Evolutionary conservation across 2,888 invertebrate genomes (phyloP).

Genomic region (Hyposoter didymator): DNA sequence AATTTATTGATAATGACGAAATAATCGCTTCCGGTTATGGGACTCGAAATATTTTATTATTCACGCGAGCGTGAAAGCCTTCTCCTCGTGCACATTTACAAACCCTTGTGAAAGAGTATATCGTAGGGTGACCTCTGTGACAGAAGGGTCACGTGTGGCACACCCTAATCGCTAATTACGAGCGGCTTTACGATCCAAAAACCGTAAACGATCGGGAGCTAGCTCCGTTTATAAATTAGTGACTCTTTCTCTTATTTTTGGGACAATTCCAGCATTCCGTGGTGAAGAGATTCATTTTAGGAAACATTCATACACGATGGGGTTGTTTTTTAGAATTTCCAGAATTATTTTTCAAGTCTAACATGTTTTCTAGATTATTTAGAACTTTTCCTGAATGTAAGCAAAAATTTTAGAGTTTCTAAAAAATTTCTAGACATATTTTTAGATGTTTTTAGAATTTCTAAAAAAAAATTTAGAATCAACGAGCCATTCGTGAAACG

Average conservation of each 20-base stretch:
- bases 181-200: conserved; percentile 10
- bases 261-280: no score
- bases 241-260: background rate
- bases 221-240: conserved; percentile 69
- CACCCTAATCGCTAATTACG: conserved; percentile 47
- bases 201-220: conserved; percentile 17
- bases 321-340: background rate
- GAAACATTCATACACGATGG: background rate
- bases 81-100: conserved; percentile 4
- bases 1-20: conserved; percentile 62
- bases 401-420: background rate
- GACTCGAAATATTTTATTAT: conserved; percentile 48
- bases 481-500: background rate
- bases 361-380: background rate
- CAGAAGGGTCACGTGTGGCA: conserved; percentile 31
- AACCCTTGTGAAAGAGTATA: conserved; percentile 14
- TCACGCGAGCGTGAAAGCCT: conserved; percentile 31
- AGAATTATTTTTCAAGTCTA: background rate
- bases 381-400: background rate
- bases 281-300: background rate
- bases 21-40: conserved; percentile 61
- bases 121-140: conserved; percentile 29
- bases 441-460: background rate
- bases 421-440: background rate
- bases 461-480: no score